phyloP scores from a whole-genome alignment of 1,140 invertebrate genomes.

The Drosophila guanche region DNA sequence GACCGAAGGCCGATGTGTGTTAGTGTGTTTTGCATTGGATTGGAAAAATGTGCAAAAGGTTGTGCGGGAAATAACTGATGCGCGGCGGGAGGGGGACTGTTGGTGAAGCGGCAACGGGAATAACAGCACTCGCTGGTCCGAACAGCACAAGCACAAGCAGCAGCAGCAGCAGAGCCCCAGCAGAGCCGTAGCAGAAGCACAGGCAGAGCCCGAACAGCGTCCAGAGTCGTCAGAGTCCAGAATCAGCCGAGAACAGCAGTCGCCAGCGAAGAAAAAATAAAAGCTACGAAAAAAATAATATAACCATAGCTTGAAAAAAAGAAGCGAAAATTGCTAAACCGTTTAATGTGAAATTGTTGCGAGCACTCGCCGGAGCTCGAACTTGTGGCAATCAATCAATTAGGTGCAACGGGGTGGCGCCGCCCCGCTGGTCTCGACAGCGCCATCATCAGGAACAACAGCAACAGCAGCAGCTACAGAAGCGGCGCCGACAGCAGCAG shows the following conservation, averaged over 20 bases:
- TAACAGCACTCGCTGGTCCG: slow-evolving; percentile 39
- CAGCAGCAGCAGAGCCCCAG: slow-evolving; percentile 27
- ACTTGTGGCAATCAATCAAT: slow-evolving; percentile 72
- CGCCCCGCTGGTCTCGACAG: slow-evolving; percentile 2
- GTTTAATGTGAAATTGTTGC: slow-evolving; percentile 58
- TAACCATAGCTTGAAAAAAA: neutral
- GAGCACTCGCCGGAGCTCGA: slow-evolving; percentile 44
- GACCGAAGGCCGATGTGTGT: slow-evolving; percentile 33
- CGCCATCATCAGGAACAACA: slow-evolving; percentile 12
- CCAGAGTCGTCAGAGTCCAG: slow-evolving; percentile 36
- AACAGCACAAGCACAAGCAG: slow-evolving; percentile 8
- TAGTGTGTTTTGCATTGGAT: slow-evolving; percentile 49
- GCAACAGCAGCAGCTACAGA: slow-evolving; percentile 32
- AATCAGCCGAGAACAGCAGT: slow-evolving; percentile 19
- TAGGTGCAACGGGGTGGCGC: slow-evolving; percentile 32
- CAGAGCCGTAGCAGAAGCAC: slow-evolving; percentile 18
- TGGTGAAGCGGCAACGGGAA: slow-evolving; percentile 34
- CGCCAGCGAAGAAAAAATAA: slow-evolving; percentile 16
- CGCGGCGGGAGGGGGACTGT: neutral
- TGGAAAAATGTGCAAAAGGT: slow-evolving; percentile 26
- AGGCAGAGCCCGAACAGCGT: slow-evolving; percentile 25
- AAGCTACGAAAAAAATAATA: neutral
- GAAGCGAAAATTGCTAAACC: slow-evolving; percentile 11
- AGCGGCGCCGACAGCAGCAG: slow-evolving; percentile 20
- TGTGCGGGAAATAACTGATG: slow-evolving; percentile 9